These are phyloP conservation scores for Lampris incognitus DNA, from an alignment of 2,113 vertebrate genomes.

Conservation along the genomic window DNA sequence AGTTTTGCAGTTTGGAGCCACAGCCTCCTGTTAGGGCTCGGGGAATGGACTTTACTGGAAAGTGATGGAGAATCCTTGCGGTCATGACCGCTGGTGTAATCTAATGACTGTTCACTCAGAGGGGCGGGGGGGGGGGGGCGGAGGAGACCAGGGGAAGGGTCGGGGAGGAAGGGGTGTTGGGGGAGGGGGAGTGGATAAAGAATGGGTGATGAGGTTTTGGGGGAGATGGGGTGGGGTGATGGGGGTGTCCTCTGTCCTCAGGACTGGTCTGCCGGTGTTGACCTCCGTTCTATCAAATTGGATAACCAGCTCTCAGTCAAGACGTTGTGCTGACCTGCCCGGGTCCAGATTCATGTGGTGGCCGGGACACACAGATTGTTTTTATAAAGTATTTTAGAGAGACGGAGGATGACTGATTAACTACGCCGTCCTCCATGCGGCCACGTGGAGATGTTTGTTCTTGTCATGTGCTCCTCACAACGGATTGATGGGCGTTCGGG, in stretches of 20 bases:
- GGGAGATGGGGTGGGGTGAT: slow-evolving; percentile 33
- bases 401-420: slow-evolving; percentile 35
- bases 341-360: slow-evolving; percentile 38
- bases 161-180: slow-evolving; percentile 22
- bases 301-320: slow-evolving; percentile 73
- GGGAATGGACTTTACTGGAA: slow-evolving; percentile 78
- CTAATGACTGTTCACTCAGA: slow-evolving; percentile 79
- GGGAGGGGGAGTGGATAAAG: slow-evolving; percentile 47
- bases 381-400: slow-evolving; percentile 46
- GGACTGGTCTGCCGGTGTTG: slow-evolving; percentile 68
- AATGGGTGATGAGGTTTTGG: slow-evolving; percentile 52
- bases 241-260: slow-evolving; percentile 57
- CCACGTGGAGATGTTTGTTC: slow-evolving; percentile 18
- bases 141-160: slow-evolving; percentile 35
- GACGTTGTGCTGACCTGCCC: slow-evolving; percentile 59
- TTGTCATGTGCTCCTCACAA: slow-evolving; percentile 13
- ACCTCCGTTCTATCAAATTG: slow-evolving; percentile 77
- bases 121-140: slow-evolving; percentile 35
- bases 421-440: slow-evolving; percentile 9
- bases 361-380: slow-evolving; percentile 12
- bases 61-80: slow-evolving; percentile 76
- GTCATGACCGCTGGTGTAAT: slow-evolving; percentile 80
- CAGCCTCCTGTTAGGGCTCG: slow-evolving; percentile 42
- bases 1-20: slow-evolving; percentile 6
- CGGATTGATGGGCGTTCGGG: slow-evolving; percentile 9